Evolutionary conservation across 1,140 invertebrate species (phyloP).

Genomic region (Drosophila watanabei): DNA sequence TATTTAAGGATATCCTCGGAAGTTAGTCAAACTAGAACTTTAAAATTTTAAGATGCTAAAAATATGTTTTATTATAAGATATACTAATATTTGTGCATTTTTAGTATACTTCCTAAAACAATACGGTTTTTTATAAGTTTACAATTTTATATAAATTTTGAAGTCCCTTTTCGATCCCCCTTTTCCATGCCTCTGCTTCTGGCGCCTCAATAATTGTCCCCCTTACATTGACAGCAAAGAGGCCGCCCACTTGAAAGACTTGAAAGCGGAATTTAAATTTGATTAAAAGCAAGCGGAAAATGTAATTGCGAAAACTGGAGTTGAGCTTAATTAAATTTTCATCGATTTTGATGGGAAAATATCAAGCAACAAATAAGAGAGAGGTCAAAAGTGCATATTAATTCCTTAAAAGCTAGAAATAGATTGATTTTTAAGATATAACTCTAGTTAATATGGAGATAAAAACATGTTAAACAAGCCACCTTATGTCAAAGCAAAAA

Average conservation of each 20-base stretch:
- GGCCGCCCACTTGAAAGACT: conserved; percentile 65
- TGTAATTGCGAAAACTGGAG: conserved; percentile 62
- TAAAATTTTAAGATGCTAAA: background rate
- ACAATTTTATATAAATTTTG: no score
- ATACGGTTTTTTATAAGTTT: background rate
- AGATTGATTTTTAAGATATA: no score
- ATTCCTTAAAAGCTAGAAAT: background rate
- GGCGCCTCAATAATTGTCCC: conserved; percentile 25
- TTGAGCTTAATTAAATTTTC: conserved; percentile 47
- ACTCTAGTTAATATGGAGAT: background rate
- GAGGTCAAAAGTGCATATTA: conserved; percentile 3
- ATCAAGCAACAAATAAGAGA: background rate
- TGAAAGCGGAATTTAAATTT: conserved; percentile 70
- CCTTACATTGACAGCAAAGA: conserved; percentile 20
- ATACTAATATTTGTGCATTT: background rate
- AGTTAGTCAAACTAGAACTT: background rate
- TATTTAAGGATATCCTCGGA: no score
- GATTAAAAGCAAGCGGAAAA: conserved; percentile 66
- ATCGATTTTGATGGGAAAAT: conserved; percentile 44
- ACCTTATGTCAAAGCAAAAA: conserved; percentile 19
- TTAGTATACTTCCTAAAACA: background rate
- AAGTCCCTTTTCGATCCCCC: background rate
- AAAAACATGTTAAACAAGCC: conserved; percentile 25
- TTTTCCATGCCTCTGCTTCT: conserved; percentile 24
- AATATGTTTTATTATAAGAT: background rate